These are phyloP conservation scores for Grammatotria lemairii DNA, from an alignment of 2,113 vertebrate species.

Conservation along the genomic window DNA sequence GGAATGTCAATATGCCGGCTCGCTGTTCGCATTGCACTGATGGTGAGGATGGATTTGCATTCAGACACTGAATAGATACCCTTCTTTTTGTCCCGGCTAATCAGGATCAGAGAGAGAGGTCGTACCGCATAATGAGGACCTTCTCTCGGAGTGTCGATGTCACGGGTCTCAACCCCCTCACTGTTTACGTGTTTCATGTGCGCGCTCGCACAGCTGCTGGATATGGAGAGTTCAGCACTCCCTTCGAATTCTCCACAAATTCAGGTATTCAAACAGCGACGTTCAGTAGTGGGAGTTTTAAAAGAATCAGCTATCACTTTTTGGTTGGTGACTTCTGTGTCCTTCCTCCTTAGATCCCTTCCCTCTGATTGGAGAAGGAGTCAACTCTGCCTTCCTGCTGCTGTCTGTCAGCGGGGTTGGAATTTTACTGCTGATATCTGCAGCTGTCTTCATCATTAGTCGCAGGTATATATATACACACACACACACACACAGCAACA, in stretches of 20 bases:
- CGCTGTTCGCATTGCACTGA: conserved; percentile 7
- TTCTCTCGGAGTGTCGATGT: conserved; percentile 83
- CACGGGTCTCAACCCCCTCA: conserved; percentile 88
- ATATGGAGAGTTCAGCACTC: conserved; percentile 90
- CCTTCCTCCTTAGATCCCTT: conserved; percentile 79
- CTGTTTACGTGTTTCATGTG: conserved; percentile 94
- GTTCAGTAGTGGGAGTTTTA: neutral
- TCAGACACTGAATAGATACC: conserved; percentile 16
- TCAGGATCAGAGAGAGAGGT: conserved; percentile 94
- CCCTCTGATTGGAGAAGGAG: conserved; percentile 91
- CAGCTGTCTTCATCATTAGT: conserved; percentile 92
- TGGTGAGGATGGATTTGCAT: conserved; percentile 1
- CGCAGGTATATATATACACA: conserved; percentile 78
- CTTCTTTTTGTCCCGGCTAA: conserved; percentile 11
- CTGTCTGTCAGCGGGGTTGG: conserved; percentile 90
- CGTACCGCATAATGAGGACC: conserved; percentile 93
- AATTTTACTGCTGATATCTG: conserved; percentile 90
- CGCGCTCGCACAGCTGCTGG: conserved; percentile 92
- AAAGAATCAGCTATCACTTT: neutral
- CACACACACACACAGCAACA: neutral
- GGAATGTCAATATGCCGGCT: conserved; percentile 18
- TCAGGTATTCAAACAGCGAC: conserved; percentile 73
- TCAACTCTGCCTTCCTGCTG: conserved; percentile 90
- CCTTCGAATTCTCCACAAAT: conserved; percentile 93
- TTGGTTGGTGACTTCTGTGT: neutral